Evolutionary conservation across 2,888 invertebrate genomes (phyloP), one percentile per base, ranked within the genome.

Genomic region (Netelia virgata): DNA sequence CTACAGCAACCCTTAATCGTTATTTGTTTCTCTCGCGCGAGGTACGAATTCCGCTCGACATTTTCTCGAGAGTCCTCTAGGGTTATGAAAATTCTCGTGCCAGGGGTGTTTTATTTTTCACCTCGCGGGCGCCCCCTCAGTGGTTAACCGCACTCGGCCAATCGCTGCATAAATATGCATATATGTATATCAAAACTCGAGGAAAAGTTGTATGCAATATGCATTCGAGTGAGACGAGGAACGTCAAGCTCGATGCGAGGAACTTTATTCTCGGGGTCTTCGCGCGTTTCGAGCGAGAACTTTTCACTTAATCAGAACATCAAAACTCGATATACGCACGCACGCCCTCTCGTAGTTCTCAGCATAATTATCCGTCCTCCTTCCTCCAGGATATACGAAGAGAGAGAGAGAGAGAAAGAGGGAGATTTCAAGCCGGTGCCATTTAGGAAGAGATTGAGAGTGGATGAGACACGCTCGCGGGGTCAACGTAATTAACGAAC

Each of bases 281-380:
- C 55, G 23, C 64, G 41, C n/a, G 41, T 47, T 14, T 61, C 11
- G 20, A 57, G 8, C 23, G 57, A 72, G 50, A 73, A 72, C 76
- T 75, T 75, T 81, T 70, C 57, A 50, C 69, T 75, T 64, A 55
- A 81, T 69, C 18, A 63, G 64, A 14, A 55, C 28, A 20, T 55
- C 28, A 41, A 53, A 59, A 61, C 36, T 16, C 8, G 41, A 36
- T 73, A 50, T 41, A 41, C 20, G 36, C 57, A 9, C 16, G 8
- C 10, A 57, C 18, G 18, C 18, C 18, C 57, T 57, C 16, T 11
- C 1, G 18, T 43, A 72, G 18, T 82, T 82, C 59, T 16, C n/a
- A 57, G 53, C 18, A 18, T 50, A 23, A 61, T 63, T 75, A 63
- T 70, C 57, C 23, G 1, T 20, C 23, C 47, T 16, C 41, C 36